These are phyloP conservation scores for Lacanobia oleracea DNA, from an alignment of 2,888 invertebrate species.

Conservation along the genomic window DNA sequence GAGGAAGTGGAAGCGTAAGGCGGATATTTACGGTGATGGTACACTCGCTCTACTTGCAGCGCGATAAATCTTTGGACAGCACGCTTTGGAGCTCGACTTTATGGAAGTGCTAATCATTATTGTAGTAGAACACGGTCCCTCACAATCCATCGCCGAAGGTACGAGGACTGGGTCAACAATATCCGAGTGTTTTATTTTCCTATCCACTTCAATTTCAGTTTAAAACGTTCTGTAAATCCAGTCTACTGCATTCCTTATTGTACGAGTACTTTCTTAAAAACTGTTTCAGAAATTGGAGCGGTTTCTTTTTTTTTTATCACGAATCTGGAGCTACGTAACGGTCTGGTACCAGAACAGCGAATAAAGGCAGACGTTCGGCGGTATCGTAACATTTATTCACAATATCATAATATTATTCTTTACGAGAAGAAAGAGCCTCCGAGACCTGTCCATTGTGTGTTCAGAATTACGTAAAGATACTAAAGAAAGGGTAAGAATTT, in stretches of 20 bases:
- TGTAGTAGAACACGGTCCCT: constrained; percentile 55
- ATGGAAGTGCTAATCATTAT: constrained; percentile 79
- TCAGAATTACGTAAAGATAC: constrained; percentile 82
- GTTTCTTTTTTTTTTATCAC: constrained; percentile 56
- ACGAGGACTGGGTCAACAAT: constrained; percentile 43
- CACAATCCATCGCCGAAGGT: constrained; percentile 53
- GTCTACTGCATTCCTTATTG: constrained; percentile 37
- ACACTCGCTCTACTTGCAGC: constrained; percentile 74
- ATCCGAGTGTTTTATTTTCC: constrained; percentile 23
- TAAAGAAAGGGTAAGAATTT: constrained; percentile 81
- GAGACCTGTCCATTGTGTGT: constrained; percentile 79
- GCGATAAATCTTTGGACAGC: constrained; percentile 81
- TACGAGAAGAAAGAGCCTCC: constrained; percentile 64
- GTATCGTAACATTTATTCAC: constrained; percentile 66
- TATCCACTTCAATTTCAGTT: constrained; percentile 32
- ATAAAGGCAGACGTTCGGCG: constrained; percentile 58
- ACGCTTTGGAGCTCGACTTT: constrained; percentile 82
- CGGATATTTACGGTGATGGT: constrained; percentile 86
- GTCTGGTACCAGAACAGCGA: constrained; percentile 48
- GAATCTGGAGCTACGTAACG: constrained; percentile 59
- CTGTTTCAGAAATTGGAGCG: constrained; percentile 43
- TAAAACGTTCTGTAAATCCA: constrained; percentile 18
- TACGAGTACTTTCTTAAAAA: constrained; percentile 34
- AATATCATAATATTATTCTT: constrained; percentile 70
- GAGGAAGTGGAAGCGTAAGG: constrained; percentile 84